Evolutionary conservation across 2,113 vertebrate species (phyloP).

Genomic region (Echinops telfairi): DNA sequence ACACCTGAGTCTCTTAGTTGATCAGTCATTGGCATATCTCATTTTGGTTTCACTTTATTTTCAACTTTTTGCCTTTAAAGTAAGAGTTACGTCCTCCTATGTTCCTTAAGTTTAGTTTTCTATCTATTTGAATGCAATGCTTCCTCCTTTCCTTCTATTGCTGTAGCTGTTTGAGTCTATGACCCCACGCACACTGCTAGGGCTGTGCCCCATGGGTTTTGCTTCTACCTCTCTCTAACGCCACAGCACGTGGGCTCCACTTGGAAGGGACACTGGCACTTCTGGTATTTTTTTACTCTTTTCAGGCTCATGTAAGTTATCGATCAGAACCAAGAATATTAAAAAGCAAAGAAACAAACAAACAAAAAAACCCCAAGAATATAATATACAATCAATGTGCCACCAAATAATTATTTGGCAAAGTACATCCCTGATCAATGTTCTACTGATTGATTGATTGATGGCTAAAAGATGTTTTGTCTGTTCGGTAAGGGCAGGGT

Average conservation of each 20-base stretch:
- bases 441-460: neutral
- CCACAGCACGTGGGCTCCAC: neutral
- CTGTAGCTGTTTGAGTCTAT: neutral
- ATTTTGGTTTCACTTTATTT: neutral
- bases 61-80: neutral
- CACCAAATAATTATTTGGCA: slow-evolving; percentile 14
- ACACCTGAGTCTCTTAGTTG: too few relatives aligned
- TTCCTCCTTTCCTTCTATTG: neutral
- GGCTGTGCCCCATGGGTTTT: neutral
- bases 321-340: neutral
- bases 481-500: fast-evolving
- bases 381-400: neutral
- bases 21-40: neutral
- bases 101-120: neutral
- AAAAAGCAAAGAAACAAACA: too few relatives aligned
- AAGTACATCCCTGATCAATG: neutral
- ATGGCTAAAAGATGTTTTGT: neutral
- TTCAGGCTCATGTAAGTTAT: neutral
- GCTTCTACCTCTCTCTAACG: neutral
- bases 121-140: neutral
- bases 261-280: neutral
- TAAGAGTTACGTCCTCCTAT: neutral
- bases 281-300: neutral
- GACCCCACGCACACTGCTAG: neutral
- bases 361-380: neutral